A percentile compares a stretch with the other conserved stretches of the same genome.
phyloP scores from a whole-genome alignment of 2,113 vertebrate genomes.

The Ceyx margarethae region DNA sequence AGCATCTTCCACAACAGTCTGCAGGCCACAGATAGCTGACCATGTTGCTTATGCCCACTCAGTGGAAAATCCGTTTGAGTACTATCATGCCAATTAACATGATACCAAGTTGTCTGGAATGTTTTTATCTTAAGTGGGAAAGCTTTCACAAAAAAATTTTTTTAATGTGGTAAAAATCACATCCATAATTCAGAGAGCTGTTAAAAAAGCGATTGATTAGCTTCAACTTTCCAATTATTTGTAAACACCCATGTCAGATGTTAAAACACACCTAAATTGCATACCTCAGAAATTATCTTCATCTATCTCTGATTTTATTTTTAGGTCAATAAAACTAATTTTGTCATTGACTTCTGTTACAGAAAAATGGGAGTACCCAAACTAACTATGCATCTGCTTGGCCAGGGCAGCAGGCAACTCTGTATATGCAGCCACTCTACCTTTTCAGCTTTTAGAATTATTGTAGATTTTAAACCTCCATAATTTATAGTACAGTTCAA shows the following conservation, averaged over 20 bases:
- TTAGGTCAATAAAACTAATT: not conserved
- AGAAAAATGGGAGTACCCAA: not conserved
- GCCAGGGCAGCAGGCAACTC: not conserved
- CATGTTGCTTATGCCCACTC: not conserved
- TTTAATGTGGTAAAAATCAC: not conserved
- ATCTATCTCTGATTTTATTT: not conserved
- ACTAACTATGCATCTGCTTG: not conserved
- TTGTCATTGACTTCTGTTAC: not conserved
- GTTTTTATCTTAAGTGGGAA: not conserved
- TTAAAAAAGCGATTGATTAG: not conserved
- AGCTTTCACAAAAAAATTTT: not conserved
- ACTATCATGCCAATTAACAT: not conserved
- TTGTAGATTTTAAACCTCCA: not conserved
- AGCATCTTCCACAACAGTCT: not conserved
- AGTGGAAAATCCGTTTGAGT: not conserved
- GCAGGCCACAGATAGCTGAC: not conserved
- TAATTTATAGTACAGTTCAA: not conserved
- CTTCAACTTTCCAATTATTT: not conserved
- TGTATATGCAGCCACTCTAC: not conserved
- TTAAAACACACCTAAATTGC: not conserved
- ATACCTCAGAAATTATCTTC: not conserved
- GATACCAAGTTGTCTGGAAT: not conserved
- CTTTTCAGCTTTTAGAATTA: not conserved
- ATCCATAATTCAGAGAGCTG: not conserved
- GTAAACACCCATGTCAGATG: not conserved